These are phyloP conservation scores for Epinotia brunnichana DNA, from an alignment of 2,888 invertebrate genomes.

Conservation along the genomic window DNA sequence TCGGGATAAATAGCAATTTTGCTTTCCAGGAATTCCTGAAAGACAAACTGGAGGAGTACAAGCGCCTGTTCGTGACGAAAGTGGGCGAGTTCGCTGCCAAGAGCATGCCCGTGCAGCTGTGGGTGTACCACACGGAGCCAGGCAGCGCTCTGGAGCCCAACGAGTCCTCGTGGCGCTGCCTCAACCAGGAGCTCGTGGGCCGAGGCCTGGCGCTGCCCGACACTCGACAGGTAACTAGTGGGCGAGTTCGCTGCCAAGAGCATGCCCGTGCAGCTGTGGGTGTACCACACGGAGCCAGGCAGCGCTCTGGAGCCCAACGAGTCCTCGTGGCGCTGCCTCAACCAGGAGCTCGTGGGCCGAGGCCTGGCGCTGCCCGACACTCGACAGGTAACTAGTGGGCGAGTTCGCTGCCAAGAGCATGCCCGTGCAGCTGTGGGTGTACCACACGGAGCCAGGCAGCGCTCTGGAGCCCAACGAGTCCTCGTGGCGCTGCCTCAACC, in stretches of 20 bases:
- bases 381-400: background rate
- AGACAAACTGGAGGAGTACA: constrained; percentile 65
- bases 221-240: constrained; percentile 4
- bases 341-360: constrained; percentile 69
- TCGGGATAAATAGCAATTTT: background rate
- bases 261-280: constrained; percentile 56
- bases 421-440: constrained; percentile 79
- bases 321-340: constrained; percentile 82
- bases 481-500: constrained; percentile 59
- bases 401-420: constrained; percentile 52
- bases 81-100: constrained; percentile 55
- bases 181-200: constrained; percentile 81
- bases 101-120: constrained; percentile 78
- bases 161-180: constrained; percentile 76
- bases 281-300: constrained; percentile 48
- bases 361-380: constrained; percentile 1
- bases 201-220: constrained; percentile 46
- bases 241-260: constrained; percentile 47
- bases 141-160: constrained; percentile 84
- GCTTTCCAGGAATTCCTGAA: constrained; percentile 67
- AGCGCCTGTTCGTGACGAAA: constrained; percentile 67
- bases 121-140: constrained; percentile 74
- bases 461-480: constrained; percentile 46
- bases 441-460: constrained; percentile 66
- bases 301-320: constrained; percentile 4